Evolutionary conservation across 2,888 invertebrate species (phyloP), one percentile per base, ranked within the genome.

Genomic region (Zeuzera pyrina): DNA sequence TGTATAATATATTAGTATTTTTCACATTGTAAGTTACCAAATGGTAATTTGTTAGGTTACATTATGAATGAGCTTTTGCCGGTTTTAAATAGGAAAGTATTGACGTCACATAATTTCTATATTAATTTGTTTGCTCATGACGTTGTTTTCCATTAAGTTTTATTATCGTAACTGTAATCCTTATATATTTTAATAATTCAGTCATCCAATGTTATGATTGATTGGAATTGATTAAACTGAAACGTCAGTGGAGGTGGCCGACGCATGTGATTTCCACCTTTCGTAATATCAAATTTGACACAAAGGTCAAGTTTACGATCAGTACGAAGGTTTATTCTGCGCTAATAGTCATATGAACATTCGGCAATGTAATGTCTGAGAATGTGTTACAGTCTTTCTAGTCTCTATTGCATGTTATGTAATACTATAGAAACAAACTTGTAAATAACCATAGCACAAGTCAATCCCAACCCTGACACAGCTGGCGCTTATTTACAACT

Each of bases 281-380:
- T 49, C 19, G 19, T 6, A 50, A 52, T 56, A 49, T 52, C 47
- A 56, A 52, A 57, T 61, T 60, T 45, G 48, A 45, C 46, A 46
- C 42, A 49, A 69, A 77, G 79, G 74, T 77, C 76, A 78, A 79
- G 77, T 74, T 77, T 71, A 73, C 47, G 67, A 61, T 43, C 53
- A 47, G 39, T 15, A 15, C 15, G n/a, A 15, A n/a, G 5, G 12
- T 10, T 28, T 11, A n/a, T 28, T 28, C 22, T 22, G 22, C 11
- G 4, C 7, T 6, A 4, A 22, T n/a, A n/a, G 5, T 22, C 11
- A 22, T 22, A 3, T n/a, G 10, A 8, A 22, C 22, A 22, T 10
- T 22, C n/a, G 11, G 2, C 5, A 10, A 4, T 2, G n/a, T 10
- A 19, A 19, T 8, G 5, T 7, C 19, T 19, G 5, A 19, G 19